A percentile compares a stretch with the other conserved stretches of the same genome.
phyloP scores from a whole-genome alignment of 2,797 vertebrate species.

The Enteromius fasciolatus region DNA sequence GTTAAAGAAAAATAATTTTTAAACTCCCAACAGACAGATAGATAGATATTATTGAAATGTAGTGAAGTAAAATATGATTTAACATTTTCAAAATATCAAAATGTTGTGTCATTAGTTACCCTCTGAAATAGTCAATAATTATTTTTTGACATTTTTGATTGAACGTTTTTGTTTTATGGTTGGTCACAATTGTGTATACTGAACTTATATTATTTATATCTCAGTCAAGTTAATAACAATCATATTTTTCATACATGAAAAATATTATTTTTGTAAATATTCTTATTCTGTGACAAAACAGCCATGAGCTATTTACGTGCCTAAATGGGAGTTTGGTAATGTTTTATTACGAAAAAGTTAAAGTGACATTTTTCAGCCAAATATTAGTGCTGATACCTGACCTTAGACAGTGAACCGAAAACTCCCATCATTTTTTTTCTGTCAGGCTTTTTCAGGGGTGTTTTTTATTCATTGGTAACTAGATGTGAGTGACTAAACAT shows the following conservation, averaged over 20 bases:
- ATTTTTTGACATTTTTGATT: too few species aligned
- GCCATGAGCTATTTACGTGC: background rate
- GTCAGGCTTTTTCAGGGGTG: slow-evolving; percentile 10
- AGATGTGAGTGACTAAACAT: slow-evolving; percentile 46
- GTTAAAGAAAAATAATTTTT: background rate
- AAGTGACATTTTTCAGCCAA: slow-evolving; percentile 29
- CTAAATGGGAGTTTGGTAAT: slow-evolving; percentile 10
- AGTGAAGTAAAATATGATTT: too few species aligned
- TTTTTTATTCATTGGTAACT: slow-evolving; percentile 45
- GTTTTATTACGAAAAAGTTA: slow-evolving; percentile 33
- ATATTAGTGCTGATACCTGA: slow-evolving; percentile 44
- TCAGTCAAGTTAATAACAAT: too few species aligned
- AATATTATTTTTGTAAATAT: background rate
- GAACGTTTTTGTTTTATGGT: too few species aligned
- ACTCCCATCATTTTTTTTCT: slow-evolving; percentile 18
- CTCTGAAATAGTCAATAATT: too few species aligned
- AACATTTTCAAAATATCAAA: too few species aligned
- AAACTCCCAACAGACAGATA: background rate
- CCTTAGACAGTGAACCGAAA: slow-evolving; percentile 36
- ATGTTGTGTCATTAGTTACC: too few species aligned
- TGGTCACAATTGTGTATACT: too few species aligned
- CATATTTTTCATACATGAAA: too few species aligned
- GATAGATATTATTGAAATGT: background rate
- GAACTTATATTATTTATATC: too few species aligned
- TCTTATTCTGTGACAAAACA: background rate